Evolutionary conservation across 1,140 invertebrate species (phyloP).

Genomic region (Macrobrachium rosenbergii): DNA sequence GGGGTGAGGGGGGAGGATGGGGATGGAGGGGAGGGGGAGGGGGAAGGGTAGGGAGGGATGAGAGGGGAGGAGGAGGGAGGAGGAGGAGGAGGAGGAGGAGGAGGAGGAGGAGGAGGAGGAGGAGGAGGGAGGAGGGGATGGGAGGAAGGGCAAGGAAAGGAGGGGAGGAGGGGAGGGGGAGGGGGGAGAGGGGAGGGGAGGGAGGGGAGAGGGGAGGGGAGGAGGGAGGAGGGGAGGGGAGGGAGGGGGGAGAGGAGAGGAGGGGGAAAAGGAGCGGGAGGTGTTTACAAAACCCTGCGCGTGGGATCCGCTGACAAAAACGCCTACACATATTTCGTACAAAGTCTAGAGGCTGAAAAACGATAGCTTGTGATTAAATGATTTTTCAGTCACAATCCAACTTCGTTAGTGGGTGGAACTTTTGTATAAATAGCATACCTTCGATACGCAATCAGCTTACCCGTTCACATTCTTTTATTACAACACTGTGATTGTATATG

Average conservation of each 20-base stretch:
- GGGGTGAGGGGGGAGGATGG: not conserved
- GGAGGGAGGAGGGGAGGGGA: not conserved
- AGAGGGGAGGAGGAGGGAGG: not conserved
- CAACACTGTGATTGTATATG: no score
- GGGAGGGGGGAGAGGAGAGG: not conserved
- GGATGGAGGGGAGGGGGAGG: no score
- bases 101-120: not conserved
- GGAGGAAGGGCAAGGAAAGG: no score
- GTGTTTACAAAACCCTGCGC: not conserved
- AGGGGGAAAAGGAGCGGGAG: not conserved
- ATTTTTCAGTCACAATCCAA: no score
- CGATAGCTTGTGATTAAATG: no score
- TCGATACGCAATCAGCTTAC: no score
- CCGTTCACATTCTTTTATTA: no score
- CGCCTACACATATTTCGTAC: no score
- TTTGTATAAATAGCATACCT: no score
- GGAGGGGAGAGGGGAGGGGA: not conserved
- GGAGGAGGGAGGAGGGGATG: not conserved
- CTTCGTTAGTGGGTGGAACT: no score
- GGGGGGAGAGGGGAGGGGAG: not conserved
- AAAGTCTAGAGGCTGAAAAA: no score
- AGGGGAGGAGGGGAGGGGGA: not conserved
- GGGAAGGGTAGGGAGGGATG: not conserved
- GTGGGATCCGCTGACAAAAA: not conserved
- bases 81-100: conserved; percentile 6